Evolutionary conservation across 2,888 invertebrate species (phyloP), one percentile per base, ranked within the genome.

Genomic region (Dicranocentrus wangi): DNA sequence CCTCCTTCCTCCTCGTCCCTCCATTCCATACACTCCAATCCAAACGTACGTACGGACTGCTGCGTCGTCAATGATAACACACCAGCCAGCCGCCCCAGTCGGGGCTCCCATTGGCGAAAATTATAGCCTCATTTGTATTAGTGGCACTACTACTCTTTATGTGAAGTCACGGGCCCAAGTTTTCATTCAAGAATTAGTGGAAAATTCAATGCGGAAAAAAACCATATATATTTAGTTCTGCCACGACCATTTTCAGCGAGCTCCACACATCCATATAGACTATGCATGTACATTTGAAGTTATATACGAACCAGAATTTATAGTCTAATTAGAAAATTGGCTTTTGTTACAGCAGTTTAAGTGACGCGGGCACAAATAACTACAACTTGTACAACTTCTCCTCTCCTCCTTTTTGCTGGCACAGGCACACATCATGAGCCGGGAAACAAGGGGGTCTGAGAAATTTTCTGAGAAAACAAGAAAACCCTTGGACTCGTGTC

Each of bases 261-360:
- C 47, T 3, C 5, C 17, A 7, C n/a, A 47, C 47, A 47, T 2
- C 47, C 17, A 47, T 47, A 47, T 47, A 47, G 2, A 5, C 17
- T 15, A 5, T 17, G 5, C 5, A 13, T 39, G 13, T 39, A 51
- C 7, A 51, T 51, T 17, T 19, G 23, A 19, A 2, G 23, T 8
- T 2, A n/a, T n/a, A 55, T 8, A 55, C 3, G 7, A 25, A 15
- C n/a, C 15, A 19, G 28, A 70, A 72, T 61, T 72, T 58, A 43
- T 25, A 72, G 55, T 27, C 43, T 61, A 72, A 60, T 72, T 72
- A 60, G 60, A 72, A 61, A 72, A 61, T 72, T 61, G 43, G 72
- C 60, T 72, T 72, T 72, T 61, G 47, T 19, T 47, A 47, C 47
- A 61, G 17, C 28, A 61, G 10, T 47, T 60, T 42, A 60, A 58